Base-by-base conservation (phyloP, 2,113 vertebrate genomes). In the Aleadryas rufinucha region DNA sequence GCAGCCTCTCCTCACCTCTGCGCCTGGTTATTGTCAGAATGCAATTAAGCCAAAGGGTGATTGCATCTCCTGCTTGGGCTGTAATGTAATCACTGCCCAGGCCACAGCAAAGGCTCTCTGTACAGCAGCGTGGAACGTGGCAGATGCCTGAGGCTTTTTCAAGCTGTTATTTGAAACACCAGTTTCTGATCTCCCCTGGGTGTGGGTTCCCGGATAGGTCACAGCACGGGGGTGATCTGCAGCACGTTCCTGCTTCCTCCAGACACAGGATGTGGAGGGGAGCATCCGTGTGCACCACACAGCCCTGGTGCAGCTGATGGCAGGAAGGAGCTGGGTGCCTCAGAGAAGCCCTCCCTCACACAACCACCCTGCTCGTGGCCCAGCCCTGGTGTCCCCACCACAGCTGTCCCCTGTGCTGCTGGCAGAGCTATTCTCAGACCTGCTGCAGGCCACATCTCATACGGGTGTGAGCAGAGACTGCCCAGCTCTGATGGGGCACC, bases 401-500 rank as follows among this genome's bases (percentile, higher is more conserved):
- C 1, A 2, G 37, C 44, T 12, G 2, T 68, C 12, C 27, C 66
- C 39, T 47, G 24, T 18, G 39, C 63, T 70, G 52, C 44, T 6
- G 14, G 26, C 17, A 18, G 45, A 83, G 60, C 60, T 79, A 41
- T 57, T 42, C 69, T 90, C 3, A 3, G 39, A 49, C 31, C 33
- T 72, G 57, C 33, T 78, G 31, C 45, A 65, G 42, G 41, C 63
- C 15, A 3, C 1, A 0, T 42, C 47, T 53, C 39, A 6, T 20
- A 15, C 7, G 42, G 19, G 4, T 54, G 15, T 27, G 22, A 69
- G 44, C 41, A 78, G 49, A 82, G 23, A 31, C 26, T 50, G 7
- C 22, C 14, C 2, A 2, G 11, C n/a, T 75, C 47, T 49, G 54
- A 13, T 37, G 16, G 39, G 24, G 4, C 0, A 1, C 42, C 7